phyloP scores from a whole-genome alignment of 2,888 invertebrate species.

The Salticus scenicus region DNA sequence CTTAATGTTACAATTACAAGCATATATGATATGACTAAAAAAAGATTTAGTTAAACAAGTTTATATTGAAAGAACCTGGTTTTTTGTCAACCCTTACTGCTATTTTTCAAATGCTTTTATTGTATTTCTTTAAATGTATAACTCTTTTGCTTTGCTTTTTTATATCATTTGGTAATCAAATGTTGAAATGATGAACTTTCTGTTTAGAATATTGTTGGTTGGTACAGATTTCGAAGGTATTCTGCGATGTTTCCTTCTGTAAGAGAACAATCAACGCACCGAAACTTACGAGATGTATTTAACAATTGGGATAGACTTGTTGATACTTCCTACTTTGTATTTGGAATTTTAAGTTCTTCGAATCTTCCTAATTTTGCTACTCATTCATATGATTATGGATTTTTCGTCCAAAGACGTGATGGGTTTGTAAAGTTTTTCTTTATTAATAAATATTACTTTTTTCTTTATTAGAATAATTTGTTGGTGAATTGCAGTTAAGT shows the following conservation, averaged over 20 bases:
- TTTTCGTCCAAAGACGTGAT: conserved; percentile 29
- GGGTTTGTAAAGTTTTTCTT: conserved; percentile 11
- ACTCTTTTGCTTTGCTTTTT: no score
- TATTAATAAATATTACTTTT: background rate
- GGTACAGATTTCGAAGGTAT: conserved; percentile 49
- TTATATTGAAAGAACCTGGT: no score
- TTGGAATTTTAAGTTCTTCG: conserved; percentile 35
- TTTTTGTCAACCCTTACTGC: no score
- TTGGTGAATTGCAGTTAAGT: no score
- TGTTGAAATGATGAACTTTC: no score
- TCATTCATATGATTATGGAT: conserved; percentile 54
- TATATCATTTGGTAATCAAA: no score
- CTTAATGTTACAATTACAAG: no score
- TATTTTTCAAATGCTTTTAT: no score
- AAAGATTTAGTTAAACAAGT: no score
- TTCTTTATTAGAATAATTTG: no score
- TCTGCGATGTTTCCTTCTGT: conserved; percentile 41
- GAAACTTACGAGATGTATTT: conserved; percentile 28
- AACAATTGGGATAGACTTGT: conserved; percentile 19
- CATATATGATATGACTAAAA: no score
- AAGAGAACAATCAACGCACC: conserved; percentile 39
- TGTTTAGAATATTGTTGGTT: conserved; percentile 45
- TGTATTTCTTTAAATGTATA: no score
- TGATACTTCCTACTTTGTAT: conserved; percentile 21
- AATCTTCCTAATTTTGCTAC: conserved; percentile 37